Evolutionary conservation across 2,113 vertebrate species (phyloP).

Genomic region (Cyanoramphus novaezelandiae): DNA sequence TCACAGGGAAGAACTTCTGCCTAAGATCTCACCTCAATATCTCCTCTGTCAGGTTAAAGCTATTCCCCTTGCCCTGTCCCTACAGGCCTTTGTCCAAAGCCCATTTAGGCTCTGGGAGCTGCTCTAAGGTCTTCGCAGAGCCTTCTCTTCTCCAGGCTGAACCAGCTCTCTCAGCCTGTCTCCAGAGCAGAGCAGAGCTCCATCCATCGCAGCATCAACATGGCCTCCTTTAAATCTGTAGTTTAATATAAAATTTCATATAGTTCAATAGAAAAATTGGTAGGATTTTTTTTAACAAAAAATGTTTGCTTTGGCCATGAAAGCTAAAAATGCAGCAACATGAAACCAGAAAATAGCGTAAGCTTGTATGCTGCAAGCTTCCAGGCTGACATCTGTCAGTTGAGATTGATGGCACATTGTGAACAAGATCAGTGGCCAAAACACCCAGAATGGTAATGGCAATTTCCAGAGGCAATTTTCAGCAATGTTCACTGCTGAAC

Average conservation of each 20-base stretch:
- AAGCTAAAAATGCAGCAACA: neutral
- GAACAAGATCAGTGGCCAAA: neutral
- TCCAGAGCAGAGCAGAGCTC: neutral
- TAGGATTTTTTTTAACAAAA: neutral
- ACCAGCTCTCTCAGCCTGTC: neutral
- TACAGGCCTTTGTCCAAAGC: neutral
- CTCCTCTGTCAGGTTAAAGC: neutral
- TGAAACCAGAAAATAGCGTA: neutral
- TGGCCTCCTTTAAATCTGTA: neutral
- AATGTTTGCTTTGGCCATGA: neutral
- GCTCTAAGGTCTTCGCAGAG: neutral
- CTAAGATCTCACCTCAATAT: neutral
- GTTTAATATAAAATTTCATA: neutral
- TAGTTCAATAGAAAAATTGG: neutral
- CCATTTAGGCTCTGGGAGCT: neutral
- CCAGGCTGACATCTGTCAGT: neutral
- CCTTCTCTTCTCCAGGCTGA: neutral
- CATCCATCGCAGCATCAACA: neutral
- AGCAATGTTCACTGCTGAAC: neutral
- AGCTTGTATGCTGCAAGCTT: neutral
- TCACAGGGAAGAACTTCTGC: neutral
- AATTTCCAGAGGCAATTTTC: neutral
- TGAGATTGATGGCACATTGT: neutral
- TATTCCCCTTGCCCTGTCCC: neutral
- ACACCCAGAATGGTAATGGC: fast-evolving